A percentile compares a stretch with the other conserved stretches of the same genome.
Conservation (phyloP, 2,113 vertebrate species). For the Platichthys stellatus region DNA sequence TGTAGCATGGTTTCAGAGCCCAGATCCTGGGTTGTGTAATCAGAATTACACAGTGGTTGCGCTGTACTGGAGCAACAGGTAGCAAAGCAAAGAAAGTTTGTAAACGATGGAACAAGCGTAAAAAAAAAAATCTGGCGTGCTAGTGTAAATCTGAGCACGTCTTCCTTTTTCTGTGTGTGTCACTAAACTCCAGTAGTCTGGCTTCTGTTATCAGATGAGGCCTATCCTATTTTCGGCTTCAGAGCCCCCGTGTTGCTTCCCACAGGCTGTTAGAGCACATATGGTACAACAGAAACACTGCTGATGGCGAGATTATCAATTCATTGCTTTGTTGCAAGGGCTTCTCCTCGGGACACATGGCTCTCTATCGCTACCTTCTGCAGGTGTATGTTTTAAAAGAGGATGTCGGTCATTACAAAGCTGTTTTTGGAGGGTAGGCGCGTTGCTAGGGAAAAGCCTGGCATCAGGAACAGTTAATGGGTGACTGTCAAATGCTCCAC, state of each 20-base stretch:
- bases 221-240: constrained; percentile 69
- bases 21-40: constrained; percentile 27
- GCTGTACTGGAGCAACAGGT: constrained; percentile 10
- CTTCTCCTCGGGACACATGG: constrained; percentile 26
- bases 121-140: constrained; percentile 32
- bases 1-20: too few relatives aligned
- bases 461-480: background rate
- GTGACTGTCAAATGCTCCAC: too few relatives aligned
- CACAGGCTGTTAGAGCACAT: constrained; percentile 67
- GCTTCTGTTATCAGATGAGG: constrained; percentile 52
- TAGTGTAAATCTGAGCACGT: constrained; percentile 26
- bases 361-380: constrained; percentile 1
- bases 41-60: constrained; percentile 6
- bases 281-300: constrained; percentile 57
- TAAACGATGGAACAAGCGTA: constrained; percentile 25
- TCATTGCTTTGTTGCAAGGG: constrained; percentile 48
- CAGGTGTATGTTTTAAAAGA: constrained; percentile 24
- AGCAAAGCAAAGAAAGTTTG: constrained; percentile 31
- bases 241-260: constrained; percentile 56
- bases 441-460: background rate
- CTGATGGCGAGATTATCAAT: constrained; percentile 60
- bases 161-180: constrained; percentile 26
- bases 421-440: background rate
- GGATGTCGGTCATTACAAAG: background rate
- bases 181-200: constrained; percentile 39